Evolutionary conservation across 1,140 invertebrate genomes (phyloP), one percentile per base, ranked within the genome.

Genomic region (Laodelphax striatellus): DNA sequence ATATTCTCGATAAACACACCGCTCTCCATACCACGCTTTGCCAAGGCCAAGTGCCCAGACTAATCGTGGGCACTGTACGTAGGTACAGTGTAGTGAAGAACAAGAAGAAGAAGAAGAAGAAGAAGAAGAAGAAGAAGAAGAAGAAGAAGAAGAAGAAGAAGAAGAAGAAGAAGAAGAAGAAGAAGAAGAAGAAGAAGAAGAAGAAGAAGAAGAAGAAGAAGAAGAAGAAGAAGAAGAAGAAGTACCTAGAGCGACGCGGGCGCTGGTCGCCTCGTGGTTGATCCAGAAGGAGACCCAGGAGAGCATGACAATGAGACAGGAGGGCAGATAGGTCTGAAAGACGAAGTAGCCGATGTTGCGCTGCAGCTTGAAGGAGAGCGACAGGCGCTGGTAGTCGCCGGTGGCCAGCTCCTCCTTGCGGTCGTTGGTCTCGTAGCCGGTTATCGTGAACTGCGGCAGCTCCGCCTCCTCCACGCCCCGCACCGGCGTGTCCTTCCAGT

Each of bases 371-470:
- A 90, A 88, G 60, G 82, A 85, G 41, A 90, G 77, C 16, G 93
- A 97, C 55, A 98, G 79, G 52, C 94, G 79, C 69, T 97, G 92
- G 75, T 98, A 98, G 62, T 86, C 80, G 65, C 95, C 95, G 57
- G 96, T 98, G 50, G 94, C 87, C 65, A 90, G 77, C 62, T 77
- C 81, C 72, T 90, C 94, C 69, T 91, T 92, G 59, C 91, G 83
- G 71, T 94, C 90, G 66, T 93, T 94, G 9, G 93, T 97, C 72
- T 93, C 89, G 71, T 93, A 94, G 52, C 92, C 89, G 56, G 92
- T 83, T 66, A 98, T 94, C 42, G 90, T 91, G 72, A 98, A 98
- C 76, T 98, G 95, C 6, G 94, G 94, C 52, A 98, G 75, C 72
- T 97, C 88, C 1, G 94, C 91, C 66, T 95, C 87, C 69, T 96